Evolutionary conservation across 2,888 invertebrate species (phyloP), one percentile per base, ranked within the genome.

Genomic region (Antheraea yamamai): DNA sequence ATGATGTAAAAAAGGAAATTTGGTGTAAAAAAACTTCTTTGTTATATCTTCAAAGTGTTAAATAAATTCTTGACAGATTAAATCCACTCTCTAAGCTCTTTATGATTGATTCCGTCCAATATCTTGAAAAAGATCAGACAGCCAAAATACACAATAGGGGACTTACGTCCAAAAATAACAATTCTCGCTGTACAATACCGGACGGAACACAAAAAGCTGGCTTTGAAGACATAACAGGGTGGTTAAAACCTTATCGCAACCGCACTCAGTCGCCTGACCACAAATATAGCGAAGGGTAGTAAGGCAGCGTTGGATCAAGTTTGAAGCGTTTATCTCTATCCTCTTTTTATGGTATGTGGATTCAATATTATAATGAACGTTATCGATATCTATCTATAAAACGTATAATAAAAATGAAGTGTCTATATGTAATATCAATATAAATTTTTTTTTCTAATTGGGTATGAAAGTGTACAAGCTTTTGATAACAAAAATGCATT

Each of bases 231-330:
- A 75, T 77, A 73, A 79, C 79, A 78, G 78, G 76, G 77, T 26
- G 70, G 76, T 78, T 80, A 81, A 81, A 81, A 78, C 70, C 76
- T 81, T 82, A 80, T 81, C 82, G 73, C 75, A 70, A 75, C 75
- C 72, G 74, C 76, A 78, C 78, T 79, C 78, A 75, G 77, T 75
- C 23, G 76, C 70, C 72, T 73, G 75, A 70, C 75, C 75, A 73
- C 75, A 55, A 55, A 75, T 58, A 61, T 58, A 55, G 72, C 30
- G 55, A 66, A 18, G 58, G 61, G 55, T 71, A 72, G 61, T 72
- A 47, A 58, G 20, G 71, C 58, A 58, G 18, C 39, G 16, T 35
- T 8, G 26, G 8, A 73, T 20, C n/a, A 10, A 23, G 61, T 23
- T 47, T 47, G 47, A 47, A 47, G 47, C 47, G 12, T 61, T 23